Base-by-base conservation (phyloP, 2,797 vertebrate species). In the Ambastaia sidthimunki region DNA sequence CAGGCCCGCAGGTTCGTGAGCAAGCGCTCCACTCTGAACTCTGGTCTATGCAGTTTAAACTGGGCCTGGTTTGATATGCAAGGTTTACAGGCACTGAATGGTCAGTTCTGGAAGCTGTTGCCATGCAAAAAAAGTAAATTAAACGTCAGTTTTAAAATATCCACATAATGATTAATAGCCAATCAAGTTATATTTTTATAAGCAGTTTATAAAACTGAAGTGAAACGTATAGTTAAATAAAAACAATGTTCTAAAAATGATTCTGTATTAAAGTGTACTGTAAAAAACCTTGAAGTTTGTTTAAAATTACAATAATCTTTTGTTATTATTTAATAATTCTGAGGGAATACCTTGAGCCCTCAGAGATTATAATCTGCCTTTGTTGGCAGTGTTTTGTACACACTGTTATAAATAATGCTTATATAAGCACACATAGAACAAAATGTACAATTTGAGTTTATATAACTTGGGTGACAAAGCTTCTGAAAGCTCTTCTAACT, bases 21-120 rank as follows among this genome's bases (percentile, higher is more conserved):
- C 98, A 99, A 84, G 95, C 85, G 0, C 95, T 95, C 97, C 98
- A 99, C 81, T 93, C 91, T 0, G 96, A 96, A 89, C 94, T 93
- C 92, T 93, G 94, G 50, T 94, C 92, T 6, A 71, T 31, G 15
- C 93, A 94, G 79, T 84, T 79, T n/a, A 84, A 28, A 7, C 85
- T 13, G 1, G 79, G 55, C 25, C 34, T 76, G 70, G 57, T 73
- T 63, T 71, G 87, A 71, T 25, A 62, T 47, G 74, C 82, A 2
- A 81, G 75, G 41, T 85, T 77, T 18, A 80, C n/a, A 0, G 88
- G 87, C 88, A 89, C 83, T 34, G 84, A 4, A 23, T 80, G 76
- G 71, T 85, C 69, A 0, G 82, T 81, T 54, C 84, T 89, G 83
- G 85, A 85, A 76, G 90, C 93, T 94, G 62, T 4, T 83, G 21